A percentile compares a stretch with the other conserved stretches of the same genome.
Evolutionary conservation across 2,888 invertebrate genomes (phyloP).

Genomic region (Girardia tigrina): DNA sequence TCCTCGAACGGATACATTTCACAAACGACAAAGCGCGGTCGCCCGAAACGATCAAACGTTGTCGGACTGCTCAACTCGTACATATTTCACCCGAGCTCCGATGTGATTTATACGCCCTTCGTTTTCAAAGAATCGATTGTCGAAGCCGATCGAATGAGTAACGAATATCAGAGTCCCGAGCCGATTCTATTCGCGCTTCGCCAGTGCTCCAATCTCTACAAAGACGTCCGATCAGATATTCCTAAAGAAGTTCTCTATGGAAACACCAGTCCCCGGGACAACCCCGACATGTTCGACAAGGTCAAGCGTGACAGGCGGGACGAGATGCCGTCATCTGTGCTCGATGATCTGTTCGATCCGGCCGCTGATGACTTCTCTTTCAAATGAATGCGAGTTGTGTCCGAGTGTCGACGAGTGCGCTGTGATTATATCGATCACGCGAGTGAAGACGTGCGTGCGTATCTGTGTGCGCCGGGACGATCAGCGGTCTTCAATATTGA

Average conservation of each 20-base stretch:
- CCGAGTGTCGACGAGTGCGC: too few relatives aligned
- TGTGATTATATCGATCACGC: too few relatives aligned
- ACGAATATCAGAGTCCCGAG: not conserved
- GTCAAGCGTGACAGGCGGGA: not conserved
- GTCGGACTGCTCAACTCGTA: not conserved
- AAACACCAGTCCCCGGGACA: not conserved
- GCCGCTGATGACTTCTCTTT: not conserved
- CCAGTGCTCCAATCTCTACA: not conserved
- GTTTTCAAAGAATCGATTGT: not conserved
- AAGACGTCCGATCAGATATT: not conserved
- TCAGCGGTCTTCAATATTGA: too few relatives aligned
- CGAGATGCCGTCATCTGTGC: not conserved
- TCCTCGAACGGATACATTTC: not conserved
- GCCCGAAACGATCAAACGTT: not conserved
- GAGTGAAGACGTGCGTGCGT: too few relatives aligned
- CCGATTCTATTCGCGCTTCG: not conserved
- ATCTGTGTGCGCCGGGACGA: too few relatives aligned
- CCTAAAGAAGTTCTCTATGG: not conserved
- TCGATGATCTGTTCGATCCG: not conserved
- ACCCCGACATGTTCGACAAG: not conserved
- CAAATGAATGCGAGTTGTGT: too few relatives aligned
- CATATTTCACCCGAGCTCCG: not conserved
- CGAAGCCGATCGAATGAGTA: not conserved
- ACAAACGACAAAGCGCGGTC: not conserved
- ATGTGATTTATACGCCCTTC: not conserved